Evolutionary conservation across 1,140 invertebrate species (phyloP).

Genomic region (Latrodectus geometricus): DNA sequence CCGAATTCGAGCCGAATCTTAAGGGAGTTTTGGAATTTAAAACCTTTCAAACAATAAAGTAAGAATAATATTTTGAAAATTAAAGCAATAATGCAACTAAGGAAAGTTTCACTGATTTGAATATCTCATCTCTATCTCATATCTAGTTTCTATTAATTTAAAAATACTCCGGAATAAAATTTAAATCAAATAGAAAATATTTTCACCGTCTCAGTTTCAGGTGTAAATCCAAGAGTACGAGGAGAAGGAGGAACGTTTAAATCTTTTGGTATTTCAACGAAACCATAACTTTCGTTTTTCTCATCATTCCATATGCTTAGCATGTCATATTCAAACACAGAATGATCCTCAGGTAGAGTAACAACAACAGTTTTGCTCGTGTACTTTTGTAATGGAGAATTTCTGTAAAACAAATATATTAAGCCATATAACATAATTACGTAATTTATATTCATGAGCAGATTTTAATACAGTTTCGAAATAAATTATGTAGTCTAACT

Average conservation of each 20-base stretch:
- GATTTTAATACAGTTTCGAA: not conserved
- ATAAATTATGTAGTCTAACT: not conserved
- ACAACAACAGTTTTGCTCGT: conserved; percentile 87
- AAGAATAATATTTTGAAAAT: not conserved
- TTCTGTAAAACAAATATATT: conserved; percentile 64
- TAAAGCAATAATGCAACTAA: not conserved
- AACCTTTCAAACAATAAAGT: too few species aligned
- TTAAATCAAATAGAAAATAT: not conserved
- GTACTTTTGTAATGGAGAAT: conserved; percentile 80
- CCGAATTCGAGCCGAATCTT: too few species aligned
- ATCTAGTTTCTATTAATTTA: not conserved
- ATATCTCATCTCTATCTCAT: not conserved
- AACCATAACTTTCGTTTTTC: conserved; percentile 92
- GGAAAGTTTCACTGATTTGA: not conserved
- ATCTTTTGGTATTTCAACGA: conserved; percentile 79
- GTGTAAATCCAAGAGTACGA: conserved; percentile 90
- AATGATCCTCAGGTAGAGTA: conserved; percentile 83
- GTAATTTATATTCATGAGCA: not conserved
- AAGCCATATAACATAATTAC: not conserved
- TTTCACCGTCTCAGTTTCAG: conserved; percentile 75
- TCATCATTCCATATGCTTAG: conserved; percentile 89
- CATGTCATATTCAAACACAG: conserved; percentile 85
- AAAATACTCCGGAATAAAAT: not conserved
- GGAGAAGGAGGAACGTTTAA: conserved; percentile 89
- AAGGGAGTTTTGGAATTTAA: too few species aligned